A percentile compares a stretch with the other conserved stretches of the same genome.
These are phyloP conservation scores for Notothenia rossii DNA, from an alignment of 2,113 vertebrate genomes.

Conservation along the genomic window DNA sequence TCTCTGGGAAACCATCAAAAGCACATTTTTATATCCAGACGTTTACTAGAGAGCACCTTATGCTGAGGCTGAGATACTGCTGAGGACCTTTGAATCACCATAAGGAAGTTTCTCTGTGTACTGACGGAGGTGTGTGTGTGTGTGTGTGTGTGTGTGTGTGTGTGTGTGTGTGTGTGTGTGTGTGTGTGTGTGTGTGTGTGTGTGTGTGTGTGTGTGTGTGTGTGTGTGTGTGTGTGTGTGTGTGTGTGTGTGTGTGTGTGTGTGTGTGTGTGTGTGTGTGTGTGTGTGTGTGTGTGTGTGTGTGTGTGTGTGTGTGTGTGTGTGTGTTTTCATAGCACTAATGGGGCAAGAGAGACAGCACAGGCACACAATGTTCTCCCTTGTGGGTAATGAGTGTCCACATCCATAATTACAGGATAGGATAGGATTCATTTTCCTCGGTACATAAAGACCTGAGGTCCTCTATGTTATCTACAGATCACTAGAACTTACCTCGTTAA, in stretches of 20 bases:
- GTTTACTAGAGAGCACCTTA: slow-evolving; percentile 27
- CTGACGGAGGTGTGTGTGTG: slow-evolving; percentile 17
- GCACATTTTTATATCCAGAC: slow-evolving; percentile 36
- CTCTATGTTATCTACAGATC: slow-evolving; percentile 47
- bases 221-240: slow-evolving; percentile 5
- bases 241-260: not conserved
- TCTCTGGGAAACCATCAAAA: slow-evolving; percentile 53
- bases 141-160: not conserved
- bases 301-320: too few species aligned
- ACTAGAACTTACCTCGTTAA: slow-evolving; percentile 25
- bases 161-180: too few species aligned
- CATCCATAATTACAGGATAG: slow-evolving; percentile 75
- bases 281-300: too few species aligned
- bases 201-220: too few species aligned
- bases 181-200: too few species aligned
- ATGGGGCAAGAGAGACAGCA: slow-evolving; percentile 36
- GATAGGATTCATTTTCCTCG: slow-evolving; percentile 52
- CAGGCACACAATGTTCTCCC: slow-evolving; percentile 63
- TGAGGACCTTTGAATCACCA: slow-evolving; percentile 54
- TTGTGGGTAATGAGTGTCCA: slow-evolving; percentile 74
- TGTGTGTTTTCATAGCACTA: slow-evolving; percentile 37
- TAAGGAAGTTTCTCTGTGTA: slow-evolving; percentile 61
- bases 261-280: too few species aligned
- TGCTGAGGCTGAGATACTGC: slow-evolving; percentile 12
- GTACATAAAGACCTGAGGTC: slow-evolving; percentile 37